Evolutionary conservation across 2,113 vertebrate genomes (phyloP).

Genomic region (Falco punctatus): DNA sequence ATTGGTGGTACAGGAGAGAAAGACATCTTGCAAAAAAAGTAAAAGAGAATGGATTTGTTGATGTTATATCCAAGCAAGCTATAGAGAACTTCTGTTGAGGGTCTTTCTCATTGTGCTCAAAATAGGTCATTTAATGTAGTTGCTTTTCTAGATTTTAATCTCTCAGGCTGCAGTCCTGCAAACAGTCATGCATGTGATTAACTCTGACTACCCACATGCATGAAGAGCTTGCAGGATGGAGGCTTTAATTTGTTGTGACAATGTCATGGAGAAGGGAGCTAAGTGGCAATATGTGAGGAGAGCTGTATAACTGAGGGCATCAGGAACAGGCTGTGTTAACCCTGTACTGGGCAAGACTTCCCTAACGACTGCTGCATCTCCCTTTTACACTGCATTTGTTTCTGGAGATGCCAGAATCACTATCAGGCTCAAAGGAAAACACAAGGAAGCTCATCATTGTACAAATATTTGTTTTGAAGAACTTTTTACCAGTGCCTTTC

Average conservation of each 20-base stretch:
- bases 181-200: conserved; percentile 59
- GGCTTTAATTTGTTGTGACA: conserved; percentile 55
- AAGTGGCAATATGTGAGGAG: background rate
- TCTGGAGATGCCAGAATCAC: background rate
- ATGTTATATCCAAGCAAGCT: background rate
- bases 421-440: background rate
- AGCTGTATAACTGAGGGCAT: background rate
- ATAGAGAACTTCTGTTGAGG: background rate
- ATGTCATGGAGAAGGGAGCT: background rate
- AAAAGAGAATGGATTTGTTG: background rate
- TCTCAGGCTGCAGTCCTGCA: background rate
- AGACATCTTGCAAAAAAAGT: background rate
- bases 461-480: background rate
- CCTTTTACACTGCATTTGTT: background rate
- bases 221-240: conserved; percentile 6
- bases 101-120: background rate
- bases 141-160: conserved; percentile 17
- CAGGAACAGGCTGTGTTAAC: background rate
- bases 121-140: background rate
- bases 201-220: conserved; percentile 31
- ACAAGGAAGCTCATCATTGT: background rate
- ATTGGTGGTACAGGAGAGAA: background rate
- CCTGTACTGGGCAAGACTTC: background rate
- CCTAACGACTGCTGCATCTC: background rate
- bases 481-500: background rate